Evolutionary conservation across 2,113 vertebrate species (phyloP).

Genomic region (Alexandromys fortis): DNA sequence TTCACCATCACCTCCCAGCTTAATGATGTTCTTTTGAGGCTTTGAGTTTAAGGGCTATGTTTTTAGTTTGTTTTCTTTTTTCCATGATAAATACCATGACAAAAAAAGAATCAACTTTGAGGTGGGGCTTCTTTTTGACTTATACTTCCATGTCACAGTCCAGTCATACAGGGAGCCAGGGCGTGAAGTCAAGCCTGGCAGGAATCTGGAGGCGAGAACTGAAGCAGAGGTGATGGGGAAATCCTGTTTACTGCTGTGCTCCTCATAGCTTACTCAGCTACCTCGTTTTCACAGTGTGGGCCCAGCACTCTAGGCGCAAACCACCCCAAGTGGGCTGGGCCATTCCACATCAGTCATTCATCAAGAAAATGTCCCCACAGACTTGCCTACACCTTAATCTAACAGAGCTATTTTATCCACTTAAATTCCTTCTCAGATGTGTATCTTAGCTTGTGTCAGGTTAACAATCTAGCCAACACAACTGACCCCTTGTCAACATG

Average conservation of each 20-base stretch:
- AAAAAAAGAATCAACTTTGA: not conserved
- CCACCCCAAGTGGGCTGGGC: not conserved
- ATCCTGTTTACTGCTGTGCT: not conserved
- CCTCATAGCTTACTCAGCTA: not conserved
- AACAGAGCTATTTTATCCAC: not conserved
- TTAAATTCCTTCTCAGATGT: not conserved
- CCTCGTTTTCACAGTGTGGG: not conserved
- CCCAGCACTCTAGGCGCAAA: not conserved
- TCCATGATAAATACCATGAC: not conserved
- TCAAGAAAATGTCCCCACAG: not conserved
- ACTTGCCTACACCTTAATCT: not conserved
- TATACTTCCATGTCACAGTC: not conserved
- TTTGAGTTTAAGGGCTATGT: not conserved
- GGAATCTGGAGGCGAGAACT: not conserved
- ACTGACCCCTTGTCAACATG: not conserved
- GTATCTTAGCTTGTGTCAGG: not conserved
- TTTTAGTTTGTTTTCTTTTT: not conserved
- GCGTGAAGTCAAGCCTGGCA: not conserved
- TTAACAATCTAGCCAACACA: not conserved
- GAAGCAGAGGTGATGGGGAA: not conserved
- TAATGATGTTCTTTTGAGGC: not conserved
- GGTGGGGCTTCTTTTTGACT: not conserved
- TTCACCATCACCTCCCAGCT: too few relatives aligned
- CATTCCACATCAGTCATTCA: not conserved
- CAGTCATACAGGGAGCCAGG: not conserved